Percentiles rank a stretch among this genome's conserved stretches.
These are phyloP conservation scores for Zygothrica quintamaculata DNA, from an alignment of 2,888 invertebrate genomes.

Conservation along the genomic window DNA sequence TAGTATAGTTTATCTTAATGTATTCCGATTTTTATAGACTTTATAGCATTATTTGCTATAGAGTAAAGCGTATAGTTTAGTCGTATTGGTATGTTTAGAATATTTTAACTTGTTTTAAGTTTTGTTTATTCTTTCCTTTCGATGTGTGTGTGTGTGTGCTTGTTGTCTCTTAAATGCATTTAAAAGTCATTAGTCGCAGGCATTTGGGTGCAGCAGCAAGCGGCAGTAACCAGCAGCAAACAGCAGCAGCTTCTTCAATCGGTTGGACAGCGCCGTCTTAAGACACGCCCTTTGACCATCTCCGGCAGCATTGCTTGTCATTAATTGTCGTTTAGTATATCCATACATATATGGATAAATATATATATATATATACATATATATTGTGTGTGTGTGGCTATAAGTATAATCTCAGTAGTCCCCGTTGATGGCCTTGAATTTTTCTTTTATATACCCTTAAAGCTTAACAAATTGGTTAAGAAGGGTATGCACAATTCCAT, in stretches of 20 bases:
- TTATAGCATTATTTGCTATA: too few relatives aligned
- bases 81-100: background rate
- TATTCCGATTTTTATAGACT: too few relatives aligned
- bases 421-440: background rate
- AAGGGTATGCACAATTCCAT: too few relatives aligned
- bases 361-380: background rate
- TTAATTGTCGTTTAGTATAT: slow-evolving; percentile 68
- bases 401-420: too few relatives aligned
- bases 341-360: slow-evolving; percentile 1
- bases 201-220: slow-evolving; percentile 35
- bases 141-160: slow-evolving; percentile 15
- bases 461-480: too few relatives aligned
- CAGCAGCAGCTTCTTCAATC: slow-evolving; percentile 44
- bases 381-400: background rate
- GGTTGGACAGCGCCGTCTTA: slow-evolving; percentile 1
- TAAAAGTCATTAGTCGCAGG: slow-evolving; percentile 73
- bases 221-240: too few relatives aligned
- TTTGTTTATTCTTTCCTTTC: slow-evolving; percentile 20
- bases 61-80: background rate
- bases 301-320: slow-evolving; percentile 59
- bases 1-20: too few relatives aligned
- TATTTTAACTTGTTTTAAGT: background rate
- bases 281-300: slow-evolving; percentile 48
- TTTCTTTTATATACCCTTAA: slow-evolving; percentile 9
- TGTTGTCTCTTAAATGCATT: slow-evolving; percentile 63